phyloP scores from a whole-genome alignment of 2,888 invertebrate species.

The Scelioninae gen. 1 region DNA sequence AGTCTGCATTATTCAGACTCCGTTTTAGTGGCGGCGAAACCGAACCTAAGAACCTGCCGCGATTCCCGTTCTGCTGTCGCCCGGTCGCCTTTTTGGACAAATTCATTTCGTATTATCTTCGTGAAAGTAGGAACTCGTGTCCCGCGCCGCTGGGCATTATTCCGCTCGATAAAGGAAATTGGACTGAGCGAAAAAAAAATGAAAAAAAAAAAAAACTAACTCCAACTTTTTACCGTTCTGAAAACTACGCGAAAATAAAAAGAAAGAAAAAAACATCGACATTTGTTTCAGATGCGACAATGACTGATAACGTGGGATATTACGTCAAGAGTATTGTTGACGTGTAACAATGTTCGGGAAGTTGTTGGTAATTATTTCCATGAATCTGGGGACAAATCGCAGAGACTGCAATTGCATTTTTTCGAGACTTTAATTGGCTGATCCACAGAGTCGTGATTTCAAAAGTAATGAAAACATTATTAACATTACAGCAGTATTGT shows the following conservation, averaged over 20 bases:
- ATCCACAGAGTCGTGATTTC: constrained; percentile 7
- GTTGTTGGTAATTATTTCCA: constrained; percentile 53
- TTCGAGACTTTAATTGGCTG: constrained; percentile 27
- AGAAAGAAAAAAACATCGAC: too few species aligned
- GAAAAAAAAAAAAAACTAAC: too few species aligned
- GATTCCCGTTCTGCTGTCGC: constrained; percentile 63
- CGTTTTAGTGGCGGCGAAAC: constrained; percentile 71
- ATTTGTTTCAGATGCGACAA: constrained; percentile 47
- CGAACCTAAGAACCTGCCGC: constrained; percentile 61
- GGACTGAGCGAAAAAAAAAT: constrained; percentile 31
- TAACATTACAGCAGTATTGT: background rate
- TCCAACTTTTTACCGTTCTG: constrained; percentile 26
- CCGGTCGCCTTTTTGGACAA: constrained; percentile 64
- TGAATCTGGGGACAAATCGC: constrained; percentile 22
- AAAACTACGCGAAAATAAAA: constrained; percentile 41
- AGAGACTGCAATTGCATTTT: constrained; percentile 12
- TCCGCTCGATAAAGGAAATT: constrained; percentile 43
- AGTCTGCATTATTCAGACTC: constrained; percentile 83
- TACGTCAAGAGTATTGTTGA: constrained; percentile 34
- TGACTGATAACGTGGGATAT: constrained; percentile 44
- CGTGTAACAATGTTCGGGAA: constrained; percentile 47
- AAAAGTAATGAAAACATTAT: constrained; percentile 1
- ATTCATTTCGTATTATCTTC: constrained; percentile 72
- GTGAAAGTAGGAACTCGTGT: constrained; percentile 70
- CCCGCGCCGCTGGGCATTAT: constrained; percentile 53